Evolutionary conservation across 2,888 invertebrate species (phyloP).

Genomic region (Molanna angustata): DNA sequence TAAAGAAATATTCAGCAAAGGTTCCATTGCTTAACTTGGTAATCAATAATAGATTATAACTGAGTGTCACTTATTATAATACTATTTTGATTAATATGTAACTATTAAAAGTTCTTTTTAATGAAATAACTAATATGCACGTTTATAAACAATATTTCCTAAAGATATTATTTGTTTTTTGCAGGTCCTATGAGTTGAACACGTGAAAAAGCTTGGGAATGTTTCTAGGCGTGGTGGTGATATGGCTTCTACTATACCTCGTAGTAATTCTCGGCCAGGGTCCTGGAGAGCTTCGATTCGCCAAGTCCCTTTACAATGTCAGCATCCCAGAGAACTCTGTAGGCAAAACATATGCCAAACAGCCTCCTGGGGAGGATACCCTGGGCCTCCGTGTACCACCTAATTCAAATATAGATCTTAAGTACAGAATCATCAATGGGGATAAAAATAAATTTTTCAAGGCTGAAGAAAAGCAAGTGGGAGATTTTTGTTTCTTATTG

Average conservation of each 20-base stretch:
- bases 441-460: constrained; percentile 91
- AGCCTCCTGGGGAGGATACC: constrained; percentile 67
- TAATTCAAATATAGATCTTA: constrained; percentile 53
- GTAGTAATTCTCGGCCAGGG: constrained; percentile 14
- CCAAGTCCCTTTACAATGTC: constrained; percentile 75
- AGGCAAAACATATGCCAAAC: constrained; percentile 80
- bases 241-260: constrained; percentile 27
- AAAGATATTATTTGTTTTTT: constrained; percentile 23
- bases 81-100: no score
- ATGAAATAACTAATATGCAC: no score
- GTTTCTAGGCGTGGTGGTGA: constrained; percentile 28
- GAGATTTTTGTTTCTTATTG: constrained; percentile 91
- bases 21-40: no score
- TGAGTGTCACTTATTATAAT: no score
- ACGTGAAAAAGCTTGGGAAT: constrained; percentile 28
- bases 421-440: constrained; percentile 84
- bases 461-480: constrained; percentile 83
- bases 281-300: constrained; percentile 59
- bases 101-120: no score
- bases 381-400: constrained; percentile 70
- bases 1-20: no score
- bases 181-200: constrained; percentile 32
- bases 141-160: no score
- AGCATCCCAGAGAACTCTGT: constrained; percentile 90
- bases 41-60: no score